Evolutionary conservation across 30 jellyfish, hydroid and myxozoan genomes (phyloP).

Genomic region (Morbakka virulenta): DNA sequence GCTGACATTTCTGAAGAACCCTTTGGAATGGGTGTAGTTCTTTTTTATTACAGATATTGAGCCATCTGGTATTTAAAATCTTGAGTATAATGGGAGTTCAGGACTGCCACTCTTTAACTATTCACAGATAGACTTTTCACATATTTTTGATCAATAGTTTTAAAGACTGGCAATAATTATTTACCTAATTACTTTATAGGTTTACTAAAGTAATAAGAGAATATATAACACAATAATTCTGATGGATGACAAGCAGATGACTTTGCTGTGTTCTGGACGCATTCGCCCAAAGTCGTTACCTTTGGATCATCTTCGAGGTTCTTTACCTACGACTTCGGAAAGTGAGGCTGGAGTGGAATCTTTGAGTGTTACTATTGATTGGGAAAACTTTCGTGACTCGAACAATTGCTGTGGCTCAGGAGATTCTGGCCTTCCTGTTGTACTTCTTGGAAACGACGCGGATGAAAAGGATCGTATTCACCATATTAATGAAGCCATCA

Average conservation of each 20-base stretch:
- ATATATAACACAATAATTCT: too few species aligned
- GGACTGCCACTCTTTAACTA: too few species aligned
- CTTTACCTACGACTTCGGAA: background rate
- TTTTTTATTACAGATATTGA: too few species aligned
- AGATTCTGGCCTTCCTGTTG: background rate
- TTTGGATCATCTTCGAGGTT: background rate
- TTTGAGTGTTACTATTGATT: background rate
- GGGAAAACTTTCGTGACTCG: background rate
- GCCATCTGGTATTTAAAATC: too few species aligned
- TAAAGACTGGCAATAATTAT: too few species aligned
- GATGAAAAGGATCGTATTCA: conserved; percentile 57
- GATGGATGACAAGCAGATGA: background rate
- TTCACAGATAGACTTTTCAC: too few species aligned
- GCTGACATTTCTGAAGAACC: too few species aligned
- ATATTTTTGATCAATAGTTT: too few species aligned
- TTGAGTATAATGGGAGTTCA: too few species aligned
- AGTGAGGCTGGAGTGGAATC: background rate
- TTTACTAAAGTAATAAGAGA: too few species aligned
- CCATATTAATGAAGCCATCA: conserved; percentile 50
- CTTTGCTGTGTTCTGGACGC: background rate
- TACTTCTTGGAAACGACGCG: conserved; percentile 23
- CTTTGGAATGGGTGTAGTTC: too few species aligned
- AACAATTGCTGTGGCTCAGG: background rate
- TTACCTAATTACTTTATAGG: too few species aligned
- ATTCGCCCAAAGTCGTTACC: background rate